Evolutionary conservation across 1,140 invertebrate genomes (phyloP), one percentile per base, ranked within the genome.

Genomic region (Bombus balteatus): DNA sequence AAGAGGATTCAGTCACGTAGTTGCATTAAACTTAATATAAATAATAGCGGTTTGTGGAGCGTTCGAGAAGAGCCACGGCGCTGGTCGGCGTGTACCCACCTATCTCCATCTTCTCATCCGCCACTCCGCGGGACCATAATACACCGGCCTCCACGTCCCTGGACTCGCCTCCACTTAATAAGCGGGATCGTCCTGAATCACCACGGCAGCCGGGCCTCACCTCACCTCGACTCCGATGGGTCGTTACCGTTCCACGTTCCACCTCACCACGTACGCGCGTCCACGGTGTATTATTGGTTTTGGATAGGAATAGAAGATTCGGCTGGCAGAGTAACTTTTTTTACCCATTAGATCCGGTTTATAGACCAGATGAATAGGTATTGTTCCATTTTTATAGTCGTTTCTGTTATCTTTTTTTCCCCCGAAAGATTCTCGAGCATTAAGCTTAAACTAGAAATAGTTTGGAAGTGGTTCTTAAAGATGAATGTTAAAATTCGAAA

Each of bases 21-120:
- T 95, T 95, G 95, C 94, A 95, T 95, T 95, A 95, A 95, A 95
- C 94, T 95, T 95, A 95, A 95, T 95, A 95, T 95, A 95, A 95
- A 95, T 95, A 95, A 95, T 95, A 95, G 95, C 94, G 93, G 94
- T 95, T 95, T 95, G 94, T 94, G 94, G 94, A 95, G 94, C 94
- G 94, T 90, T 86, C 91, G 91, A 88, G 66, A 89, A 87, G 89
- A 84, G 86, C 87, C 77, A 77, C 88, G 83, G 77, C 77, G 68
- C 53, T 72, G 88, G 71, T 32, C 66, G 89, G 86, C 89, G 91
- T 92, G 91, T 94, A 94, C 92, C 92, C 90, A 92, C 90, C 94
- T 94, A 95, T 94, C 94, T 95, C 93, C 93, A 94, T 94, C 94
- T 94, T 91, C 85, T 81, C 92, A 87, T 89, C 87, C 85, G 82